Evolutionary conservation across 2,888 invertebrate genomes (phyloP), one percentile per base, ranked within the genome.

Genomic region (Panzeria rudis): DNA sequence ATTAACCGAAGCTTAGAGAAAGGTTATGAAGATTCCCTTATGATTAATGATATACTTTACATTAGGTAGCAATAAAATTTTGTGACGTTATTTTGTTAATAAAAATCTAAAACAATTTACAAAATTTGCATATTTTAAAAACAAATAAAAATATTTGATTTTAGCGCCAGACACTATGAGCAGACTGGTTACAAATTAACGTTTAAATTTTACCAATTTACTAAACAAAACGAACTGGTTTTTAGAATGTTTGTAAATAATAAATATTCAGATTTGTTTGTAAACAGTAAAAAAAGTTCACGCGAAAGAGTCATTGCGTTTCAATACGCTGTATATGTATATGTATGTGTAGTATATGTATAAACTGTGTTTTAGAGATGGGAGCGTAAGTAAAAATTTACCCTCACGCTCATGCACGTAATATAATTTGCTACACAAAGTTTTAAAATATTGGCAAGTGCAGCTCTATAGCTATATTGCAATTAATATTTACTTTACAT

Each of bases 1-100:
- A 56, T 35, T 56, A 32, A 20, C 20, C 32, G 4, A n/a, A 23
- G 25, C 23, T 76, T 71, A 50, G 72, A 72, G 72, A 83, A 83
- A 77, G 82, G n/a, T 44, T 41, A 11, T 13, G 2, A n/a, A n/a
- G n/a, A 41, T 41, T 3, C 11, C 13, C 11, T 41, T 13, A 11
- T 41, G 38, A 13, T 3, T 41, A 3, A 11, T 1, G 3, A 13
- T 41, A 13, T n/a, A 44, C n/a, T 44, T 44, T 44, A n/a, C 44
- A 44, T 15, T 41, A 6, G 3, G 5, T 44, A 44, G n/a, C 44
- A 44, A 50, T 20, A n/a, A 47, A 47, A 50, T 50, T 17, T 35
- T 20, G 50, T 17, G 50, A 20, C 50, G 20, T 20, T 50, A 50
- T 20, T 50, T 50, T n/a, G 50, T 20, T 50, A 20, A 20, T 3